Evolutionary conservation across 2,888 invertebrate genomes (phyloP), one percentile per base, ranked within the genome.

Genomic region (Hemaris fuciformis): DNA sequence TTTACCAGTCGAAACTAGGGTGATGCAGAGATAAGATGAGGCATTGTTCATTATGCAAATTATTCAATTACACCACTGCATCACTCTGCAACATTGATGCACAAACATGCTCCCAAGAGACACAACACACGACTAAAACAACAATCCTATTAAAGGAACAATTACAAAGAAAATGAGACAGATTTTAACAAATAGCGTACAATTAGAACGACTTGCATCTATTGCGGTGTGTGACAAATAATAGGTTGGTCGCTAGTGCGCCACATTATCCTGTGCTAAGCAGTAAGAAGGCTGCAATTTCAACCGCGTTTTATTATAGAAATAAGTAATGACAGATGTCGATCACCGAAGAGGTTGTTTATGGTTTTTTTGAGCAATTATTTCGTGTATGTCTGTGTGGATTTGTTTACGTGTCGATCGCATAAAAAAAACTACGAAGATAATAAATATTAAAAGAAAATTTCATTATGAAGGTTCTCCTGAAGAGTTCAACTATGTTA

Each of bases 261-360:
- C 31, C 6, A 48, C 25, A 48, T 48, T 48, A 48, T 25, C 27
- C 25, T 7, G 15, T 31, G 31, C 31, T 53, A 53, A 53, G 31
- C 31, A 53, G 8, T 31, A 31, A 27, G 31, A 53, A 15, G 8
- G 53, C 23, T 10, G 45, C 13, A 53, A 53, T 53, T 53, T 18
- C 18, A 48, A 7, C 25, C 15, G 4, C 7, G 53, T 53, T 53
- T 53, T 53, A 31, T 53, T 53, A 10, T 27, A 48, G 31, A 53
- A 53, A 31, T 31, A 53, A 53, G 31, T 53, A 53, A 53, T 53
- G 18, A 53, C 53, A 8, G 48, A 48, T n/a, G 53, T 27, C 18
- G 5, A 22, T 10, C 18, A 18, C 15, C n/a, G 15, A 23, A 15
- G 15, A n/a, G 2, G 10, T 4, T 31, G 31, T 15, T 53, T 53